Base-by-base conservation (phyloP, 2,888 invertebrate species). In the Tigriopus californicus region DNA sequence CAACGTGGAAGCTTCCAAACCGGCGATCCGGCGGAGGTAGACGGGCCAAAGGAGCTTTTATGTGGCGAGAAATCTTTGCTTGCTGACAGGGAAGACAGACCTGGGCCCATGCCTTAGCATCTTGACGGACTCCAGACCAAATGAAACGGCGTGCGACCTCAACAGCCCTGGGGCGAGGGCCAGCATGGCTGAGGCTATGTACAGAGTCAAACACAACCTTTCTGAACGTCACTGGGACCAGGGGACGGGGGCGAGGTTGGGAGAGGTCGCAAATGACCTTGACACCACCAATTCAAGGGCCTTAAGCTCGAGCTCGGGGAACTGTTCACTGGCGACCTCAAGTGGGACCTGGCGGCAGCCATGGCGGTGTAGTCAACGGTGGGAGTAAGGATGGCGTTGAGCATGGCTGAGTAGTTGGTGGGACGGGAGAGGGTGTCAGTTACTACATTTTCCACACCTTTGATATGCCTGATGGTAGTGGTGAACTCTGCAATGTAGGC, bases 1-100 rank as follows among this genome's bases (percentile, higher is more conserved):
- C 64, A 13, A 63, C 47, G 48, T 63, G 64, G 25, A 64, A 42
- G 48, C 64, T 61, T 6, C 58, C 53, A 53, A 63, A 63, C 12
- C 61, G 61, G 3, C 46, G 44, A 24, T 15, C 2, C 8, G 63
- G 61, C n/a, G 61, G 49, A 2, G 33, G 48, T 24, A 64, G 54
- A n/a, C 52, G 47, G 46, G 40, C 51, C n/a, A 41, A 25, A 41
- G 58, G 58, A n/a, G 62, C 22, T 13, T 47, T 46, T 2, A 57
- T 58, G 60, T 63, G 63, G 13, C 61, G 24, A 4, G 46, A 25
- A 11, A 61, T 51, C 33, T 63, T 63, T 22, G 61, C 48, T 11
- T 12, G 48, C 25, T 64, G 62, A 44, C 64, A 63, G 12, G 24
- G 33, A 1, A 60, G 2, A 46, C 63, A 63, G 20, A 18, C 52